Conservation (phyloP, 2,797 vertebrate species). For the Stomatorhinus walkeri region DNA sequence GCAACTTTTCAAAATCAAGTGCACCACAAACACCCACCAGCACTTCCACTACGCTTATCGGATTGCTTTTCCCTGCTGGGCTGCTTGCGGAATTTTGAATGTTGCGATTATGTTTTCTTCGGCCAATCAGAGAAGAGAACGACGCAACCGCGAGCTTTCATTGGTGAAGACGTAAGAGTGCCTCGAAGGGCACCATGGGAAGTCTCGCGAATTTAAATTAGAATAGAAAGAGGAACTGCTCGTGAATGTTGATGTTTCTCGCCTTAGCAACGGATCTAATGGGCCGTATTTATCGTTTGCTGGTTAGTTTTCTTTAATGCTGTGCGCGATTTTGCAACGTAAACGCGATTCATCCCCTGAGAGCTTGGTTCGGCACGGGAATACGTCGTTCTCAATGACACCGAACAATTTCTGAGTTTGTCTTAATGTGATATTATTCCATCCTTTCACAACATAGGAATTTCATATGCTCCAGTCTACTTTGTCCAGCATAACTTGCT, state of each 20-base stretch:
- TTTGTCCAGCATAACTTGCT: not conserved
- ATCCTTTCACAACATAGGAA: not conserved
- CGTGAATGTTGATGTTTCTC: not conserved
- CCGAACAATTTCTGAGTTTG: not conserved
- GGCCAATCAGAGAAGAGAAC: slow-evolving; percentile 43
- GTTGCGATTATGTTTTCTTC: not conserved
- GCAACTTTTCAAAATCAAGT: not conserved
- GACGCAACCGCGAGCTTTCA: not conserved
- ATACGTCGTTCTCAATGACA: not conserved
- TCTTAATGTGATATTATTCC: not conserved
- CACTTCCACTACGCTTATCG: too few relatives aligned
- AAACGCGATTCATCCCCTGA: not conserved
- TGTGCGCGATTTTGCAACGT: too few relatives aligned
- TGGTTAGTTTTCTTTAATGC: not conserved
- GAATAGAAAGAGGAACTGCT: not conserved
- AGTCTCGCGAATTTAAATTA: slow-evolving; percentile 6
- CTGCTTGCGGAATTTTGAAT: slow-evolving; percentile 19
- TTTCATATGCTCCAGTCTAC: not conserved
- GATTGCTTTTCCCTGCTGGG: not conserved
- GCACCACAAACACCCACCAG: slow-evolving; percentile 26
- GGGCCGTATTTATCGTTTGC: not conserved
- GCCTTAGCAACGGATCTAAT: not conserved
- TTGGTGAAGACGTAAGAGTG: slow-evolving; percentile 21
- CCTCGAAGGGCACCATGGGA: slow-evolving; percentile 26
- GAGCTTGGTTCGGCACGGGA: not conserved